Evolutionary conservation across 2,797 vertebrate species (phyloP), one percentile per base, ranked within the genome.

Genomic region (Gadopsis bispinosus): DNA sequence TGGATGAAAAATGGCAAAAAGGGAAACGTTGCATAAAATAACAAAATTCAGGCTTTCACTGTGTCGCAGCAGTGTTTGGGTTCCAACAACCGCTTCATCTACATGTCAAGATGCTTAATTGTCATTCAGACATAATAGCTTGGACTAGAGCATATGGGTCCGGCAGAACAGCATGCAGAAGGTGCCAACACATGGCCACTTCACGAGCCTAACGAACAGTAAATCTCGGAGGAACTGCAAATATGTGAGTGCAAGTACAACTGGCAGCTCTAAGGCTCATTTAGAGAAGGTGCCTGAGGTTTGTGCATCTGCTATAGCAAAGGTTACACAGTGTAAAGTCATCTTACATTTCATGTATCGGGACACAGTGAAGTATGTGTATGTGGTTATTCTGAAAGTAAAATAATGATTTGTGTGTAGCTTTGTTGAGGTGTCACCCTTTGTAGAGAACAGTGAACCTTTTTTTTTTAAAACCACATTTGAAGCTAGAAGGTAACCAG

Each of bases 151-250:
- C 79, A 83, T 72, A 64, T 83, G 86, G 81, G 51, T 70, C 59
- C 8, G 5, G 66, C 47, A 6, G 70, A 62, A 33, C 1, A n/a
- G 33, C 20, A 69, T 77, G 78, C 77, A 81, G 75, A 80, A 75
- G 67, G 73, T 56, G 67, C 58, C 66, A 79, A 83, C 83, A 86
- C 81, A 87, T 61, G 80, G 61, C 41, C 41, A 13, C 77, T 77
- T 81, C 75, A 80, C 65, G 61, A 81, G 69, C 31, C 59, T 62
- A 77, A 79, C 55, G 4, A 81, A 74, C 67, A 75, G 56, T 31
- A 69, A 81, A 67, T 72, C 75, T 80, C 86, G 53, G 33, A 70
- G 81, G 77, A 74, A 53, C 55, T 0, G 48, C 26, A 6, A 39
- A 68, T 66, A 45, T 66, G 69, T 45, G 54, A 61, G 51, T 1